Percentiles rank a stretch among this genome's conserved stretches.
These are phyloP conservation scores for Manduca sexta DNA, from an alignment of 1,140 invertebrate genomes.

Conservation along the genomic window DNA sequence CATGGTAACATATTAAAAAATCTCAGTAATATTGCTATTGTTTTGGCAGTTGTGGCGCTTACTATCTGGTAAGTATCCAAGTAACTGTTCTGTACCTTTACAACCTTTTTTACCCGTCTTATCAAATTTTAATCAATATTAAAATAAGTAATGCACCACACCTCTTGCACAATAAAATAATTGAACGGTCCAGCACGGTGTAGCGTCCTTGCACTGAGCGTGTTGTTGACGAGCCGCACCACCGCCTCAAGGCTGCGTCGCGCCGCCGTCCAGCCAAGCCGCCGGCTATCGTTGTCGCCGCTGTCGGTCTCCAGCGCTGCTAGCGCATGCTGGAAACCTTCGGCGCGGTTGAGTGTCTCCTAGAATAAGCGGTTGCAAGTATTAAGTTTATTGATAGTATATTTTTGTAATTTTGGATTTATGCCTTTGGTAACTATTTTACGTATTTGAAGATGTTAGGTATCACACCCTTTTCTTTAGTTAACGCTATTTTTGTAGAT, in stretches of 20 bases:
- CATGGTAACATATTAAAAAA: too few species aligned
- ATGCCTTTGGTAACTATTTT: background rate
- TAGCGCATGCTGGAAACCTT: conserved; percentile 80
- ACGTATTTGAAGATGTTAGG: too few species aligned
- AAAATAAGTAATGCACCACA: conserved; percentile 24
- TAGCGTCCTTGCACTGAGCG: conserved; percentile 87
- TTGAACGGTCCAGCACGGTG: conserved; percentile 92
- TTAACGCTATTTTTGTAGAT: too few species aligned
- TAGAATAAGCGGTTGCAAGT: conserved; percentile 16
- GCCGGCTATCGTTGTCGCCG: conserved; percentile 76
- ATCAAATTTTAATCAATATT: too few species aligned
- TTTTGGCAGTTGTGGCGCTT: too few species aligned
- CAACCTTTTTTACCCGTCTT: conserved; percentile 78
- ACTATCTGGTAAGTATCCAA: too few species aligned
- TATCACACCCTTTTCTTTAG: too few species aligned
- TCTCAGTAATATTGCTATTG: too few species aligned
- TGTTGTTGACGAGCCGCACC: conserved; percentile 86
- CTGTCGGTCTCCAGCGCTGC: conserved; percentile 81
- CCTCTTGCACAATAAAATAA: conserved; percentile 88
- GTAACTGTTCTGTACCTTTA: conserved; percentile 23
- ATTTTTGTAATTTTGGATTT: background rate
- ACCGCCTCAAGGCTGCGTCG: conserved; percentile 83
- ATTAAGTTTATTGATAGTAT: background rate
- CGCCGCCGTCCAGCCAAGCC: conserved; percentile 79
- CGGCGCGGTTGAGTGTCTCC: conserved; percentile 39